phyloP scores from a whole-genome alignment of 37 sponge, comb jelly and placozoan genomes.

The Spongilla lacustris region DNA sequence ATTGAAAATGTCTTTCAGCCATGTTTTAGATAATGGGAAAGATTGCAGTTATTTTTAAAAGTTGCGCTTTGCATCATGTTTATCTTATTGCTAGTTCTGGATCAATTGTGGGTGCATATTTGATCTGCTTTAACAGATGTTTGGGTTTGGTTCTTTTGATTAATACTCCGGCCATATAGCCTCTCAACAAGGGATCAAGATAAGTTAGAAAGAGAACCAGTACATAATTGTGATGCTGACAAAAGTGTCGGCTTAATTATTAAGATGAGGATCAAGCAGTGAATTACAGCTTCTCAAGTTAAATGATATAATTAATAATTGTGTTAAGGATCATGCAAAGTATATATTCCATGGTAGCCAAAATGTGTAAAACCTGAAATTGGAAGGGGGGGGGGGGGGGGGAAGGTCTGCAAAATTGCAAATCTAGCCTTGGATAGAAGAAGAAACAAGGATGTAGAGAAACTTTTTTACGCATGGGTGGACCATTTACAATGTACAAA shows the following conservation, averaged over 20 bases:
- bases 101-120: not conserved
- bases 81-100: not conserved
- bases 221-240: not conserved
- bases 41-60: not conserved
- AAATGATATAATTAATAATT: too few relatives aligned
- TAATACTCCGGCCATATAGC: slow-evolving; percentile 1
- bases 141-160: not conserved
- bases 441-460: too few relatives aligned
- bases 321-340: too few relatives aligned
- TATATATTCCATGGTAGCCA: too few relatives aligned
- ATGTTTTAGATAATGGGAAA: not conserved
- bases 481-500: too few relatives aligned
- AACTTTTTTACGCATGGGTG: too few relatives aligned
- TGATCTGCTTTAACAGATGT: slow-evolving; percentile 1
- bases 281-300: too few relatives aligned
- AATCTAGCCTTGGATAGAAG: too few relatives aligned
- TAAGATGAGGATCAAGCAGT: not conserved
- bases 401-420: too few relatives aligned
- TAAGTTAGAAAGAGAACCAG: not conserved
- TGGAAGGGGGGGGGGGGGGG: too few relatives aligned
- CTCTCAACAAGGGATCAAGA: not conserved
- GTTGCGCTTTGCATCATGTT: not conserved
- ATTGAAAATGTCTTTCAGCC: not conserved
- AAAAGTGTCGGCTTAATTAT: not conserved
- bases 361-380: too few relatives aligned